A percentile compares a stretch with the other conserved stretches of the same genome.
These are phyloP conservation scores for Cynodonichthys magdalenae DNA, from an alignment of 2,797 vertebrate species.

Conservation along the genomic window DNA sequence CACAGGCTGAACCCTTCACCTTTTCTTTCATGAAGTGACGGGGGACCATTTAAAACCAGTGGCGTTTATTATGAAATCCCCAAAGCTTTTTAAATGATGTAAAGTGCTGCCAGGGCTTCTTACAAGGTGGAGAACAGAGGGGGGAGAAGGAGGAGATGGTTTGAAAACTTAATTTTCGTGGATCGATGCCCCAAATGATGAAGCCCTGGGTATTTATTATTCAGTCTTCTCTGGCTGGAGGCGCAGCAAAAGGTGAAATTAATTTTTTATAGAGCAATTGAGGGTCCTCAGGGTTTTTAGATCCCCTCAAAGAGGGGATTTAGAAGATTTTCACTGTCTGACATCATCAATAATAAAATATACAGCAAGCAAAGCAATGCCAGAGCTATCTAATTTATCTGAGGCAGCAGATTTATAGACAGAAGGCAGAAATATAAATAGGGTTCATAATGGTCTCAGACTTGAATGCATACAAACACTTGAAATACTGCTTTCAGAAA, in stretches of 20 bases:
- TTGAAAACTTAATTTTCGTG: constrained; percentile 50
- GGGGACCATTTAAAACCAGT: constrained; percentile 61
- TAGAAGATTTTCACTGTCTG: constrained; percentile 24
- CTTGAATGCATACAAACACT: constrained; percentile 4
- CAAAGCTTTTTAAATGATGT: constrained; percentile 45
- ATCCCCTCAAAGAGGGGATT: constrained; percentile 26
- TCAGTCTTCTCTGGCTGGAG: constrained; percentile 37
- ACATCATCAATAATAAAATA: constrained; percentile 33
- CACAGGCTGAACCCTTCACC: constrained; percentile 48
- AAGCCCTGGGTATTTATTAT: constrained; percentile 61
- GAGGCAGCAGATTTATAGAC: constrained; percentile 22
- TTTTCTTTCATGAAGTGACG: constrained; percentile 13
- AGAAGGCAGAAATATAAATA: constrained; percentile 1
- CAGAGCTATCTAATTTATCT: constrained; percentile 22
- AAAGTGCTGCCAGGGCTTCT: constrained; percentile 37
- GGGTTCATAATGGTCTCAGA: neutral
- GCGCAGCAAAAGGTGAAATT: constrained; percentile 52
- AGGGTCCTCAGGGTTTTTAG: constrained; percentile 5
- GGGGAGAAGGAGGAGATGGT: constrained; percentile 2
- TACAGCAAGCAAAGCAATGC: constrained; percentile 31
- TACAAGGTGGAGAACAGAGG: constrained; percentile 32
- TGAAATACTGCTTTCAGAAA: neutral
- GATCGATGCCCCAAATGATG: constrained; percentile 57
- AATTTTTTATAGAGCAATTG: constrained; percentile 46
- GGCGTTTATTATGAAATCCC: constrained; percentile 56